phyloP scores from a whole-genome alignment of 2,888 invertebrate genomes.

The Orthosia cruda region DNA sequence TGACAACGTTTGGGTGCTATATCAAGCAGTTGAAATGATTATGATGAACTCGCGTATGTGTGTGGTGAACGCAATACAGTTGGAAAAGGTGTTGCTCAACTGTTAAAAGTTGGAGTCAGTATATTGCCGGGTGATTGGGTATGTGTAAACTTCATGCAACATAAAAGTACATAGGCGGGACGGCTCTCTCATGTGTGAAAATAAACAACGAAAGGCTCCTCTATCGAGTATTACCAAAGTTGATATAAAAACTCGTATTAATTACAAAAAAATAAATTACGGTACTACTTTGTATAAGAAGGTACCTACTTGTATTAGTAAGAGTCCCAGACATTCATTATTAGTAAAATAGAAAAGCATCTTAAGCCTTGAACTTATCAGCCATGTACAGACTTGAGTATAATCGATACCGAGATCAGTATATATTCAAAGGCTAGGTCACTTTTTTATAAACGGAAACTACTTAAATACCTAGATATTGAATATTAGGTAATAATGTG shows the following conservation, averaged over 20 bases:
- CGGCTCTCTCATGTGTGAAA: too few species aligned
- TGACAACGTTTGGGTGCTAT: neutral
- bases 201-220: too few species aligned
- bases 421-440: neutral
- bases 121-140: too few species aligned
- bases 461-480: neutral
- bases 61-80: too few species aligned
- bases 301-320: neutral
- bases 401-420: conserved; percentile 6
- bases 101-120: too few species aligned
- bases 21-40: too few species aligned
- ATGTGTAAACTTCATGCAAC: too few species aligned
- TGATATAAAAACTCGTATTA: neutral
- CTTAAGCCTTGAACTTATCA: neutral
- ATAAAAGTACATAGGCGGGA: too few species aligned
- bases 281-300: too few species aligned
- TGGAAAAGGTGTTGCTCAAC: too few species aligned
- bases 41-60: too few species aligned
- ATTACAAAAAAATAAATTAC: neutral
- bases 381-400: neutral
- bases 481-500: too few species aligned
- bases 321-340: neutral
- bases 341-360: neutral
- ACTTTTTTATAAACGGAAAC: neutral
- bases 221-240: neutral